Evolutionary conservation across 2,797 vertebrate species (phyloP), one percentile per base, ranked within the genome.

Genomic region (Sebastes cheni): DNA sequence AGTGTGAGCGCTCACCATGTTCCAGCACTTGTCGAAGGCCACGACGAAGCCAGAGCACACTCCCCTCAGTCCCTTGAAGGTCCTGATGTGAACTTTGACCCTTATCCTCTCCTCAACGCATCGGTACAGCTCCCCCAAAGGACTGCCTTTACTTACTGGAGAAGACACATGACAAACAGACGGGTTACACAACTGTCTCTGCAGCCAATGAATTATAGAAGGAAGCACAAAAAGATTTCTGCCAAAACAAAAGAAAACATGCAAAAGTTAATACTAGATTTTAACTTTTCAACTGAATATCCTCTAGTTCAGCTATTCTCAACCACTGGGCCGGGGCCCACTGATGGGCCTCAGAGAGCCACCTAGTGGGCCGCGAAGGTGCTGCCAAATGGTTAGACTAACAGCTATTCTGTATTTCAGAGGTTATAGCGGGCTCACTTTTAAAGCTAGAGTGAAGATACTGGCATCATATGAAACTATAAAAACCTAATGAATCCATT

Each of bases 11-110:
- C 92, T 96, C 95, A 99, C 99, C 98, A 99, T 96, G 93, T 99
- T 99, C 99, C 99, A 99, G 94, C 98, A 99, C 89, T 99, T 99
- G 95, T 99, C 99, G 52, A 99, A 99, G 20, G 98, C 98, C 42
- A 99, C 97, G 4, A 99, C 90, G 73, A 99, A 99, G 69, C 99
- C 99, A 0, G 97, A 97, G 90, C 99, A 99, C 68, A 99, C 97
- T 0, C 99, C 99, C 3, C 98, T 96, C 50, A 99, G 96, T 0
- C 99, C 99, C 87, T 99, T 99, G 91, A 99, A 99, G 65, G 97
- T 99, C 84, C 99, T 96, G 84, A 99, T 97, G 85, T 99, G 98
- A 87, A 99, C 98, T 27, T 96, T 97, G 81, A 99, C 97, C 71
- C 96, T 94, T 62, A 99, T 95, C 27, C 96, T 96, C 59, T 98